Evolutionary conservation across 2,113 vertebrate species (phyloP).

Genomic region (Leiothrix lutea): DNA sequence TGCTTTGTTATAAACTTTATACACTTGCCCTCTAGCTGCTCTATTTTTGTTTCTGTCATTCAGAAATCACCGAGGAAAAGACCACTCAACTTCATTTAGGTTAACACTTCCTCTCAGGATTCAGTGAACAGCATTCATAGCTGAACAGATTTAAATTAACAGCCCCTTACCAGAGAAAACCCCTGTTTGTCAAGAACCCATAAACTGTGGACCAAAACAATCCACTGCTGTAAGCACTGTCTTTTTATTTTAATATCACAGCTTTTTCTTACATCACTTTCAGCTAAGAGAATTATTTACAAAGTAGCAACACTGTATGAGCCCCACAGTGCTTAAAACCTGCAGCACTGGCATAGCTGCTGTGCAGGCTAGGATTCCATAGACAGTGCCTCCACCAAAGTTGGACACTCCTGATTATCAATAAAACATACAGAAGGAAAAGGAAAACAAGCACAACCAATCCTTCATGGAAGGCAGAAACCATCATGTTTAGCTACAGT

Average conservation of each 20-base stretch:
- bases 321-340: not conserved
- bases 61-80: not conserved
- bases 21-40: conserved; percentile 8
- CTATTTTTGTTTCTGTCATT: conserved; percentile 31
- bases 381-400: not conserved
- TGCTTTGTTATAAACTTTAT: conserved; percentile 15
- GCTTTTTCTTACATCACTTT: not conserved
- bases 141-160: not conserved
- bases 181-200: not conserved
- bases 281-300: not conserved
- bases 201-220: not conserved
- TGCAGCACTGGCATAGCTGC: not conserved
- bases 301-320: not conserved
- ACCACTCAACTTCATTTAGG: not conserved
- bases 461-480: not conserved
- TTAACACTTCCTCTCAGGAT: not conserved
- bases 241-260: not conserved
- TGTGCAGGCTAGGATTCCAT: not conserved
- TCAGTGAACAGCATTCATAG: not conserved
- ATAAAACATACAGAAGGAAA: not conserved
- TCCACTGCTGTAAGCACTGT: not conserved
- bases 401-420: accelerated
- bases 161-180: not conserved
- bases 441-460: not conserved
- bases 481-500: not conserved